Evolutionary conservation across 2,113 vertebrate species (phyloP).

Genomic region (Hippocampus abdominalis): DNA sequence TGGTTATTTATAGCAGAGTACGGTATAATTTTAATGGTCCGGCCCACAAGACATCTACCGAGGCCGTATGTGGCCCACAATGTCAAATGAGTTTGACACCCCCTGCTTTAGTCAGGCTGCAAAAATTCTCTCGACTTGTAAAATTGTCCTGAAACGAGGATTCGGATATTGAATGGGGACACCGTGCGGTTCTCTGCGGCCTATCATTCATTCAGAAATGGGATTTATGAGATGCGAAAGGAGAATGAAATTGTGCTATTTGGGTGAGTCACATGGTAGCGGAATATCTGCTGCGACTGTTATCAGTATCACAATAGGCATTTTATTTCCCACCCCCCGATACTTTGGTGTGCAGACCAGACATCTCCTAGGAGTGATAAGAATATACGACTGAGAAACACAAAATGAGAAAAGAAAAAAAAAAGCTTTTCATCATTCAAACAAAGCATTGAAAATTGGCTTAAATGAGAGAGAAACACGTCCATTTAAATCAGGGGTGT

Average conservation of each 20-base stretch:
- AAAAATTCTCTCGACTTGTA: slow-evolving; percentile 25
- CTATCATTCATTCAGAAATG: slow-evolving; percentile 24
- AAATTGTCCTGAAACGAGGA: slow-evolving; percentile 21
- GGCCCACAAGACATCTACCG: no score
- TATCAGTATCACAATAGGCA: neutral
- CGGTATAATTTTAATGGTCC: no score
- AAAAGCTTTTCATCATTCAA: neutral
- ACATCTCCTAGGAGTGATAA: no score
- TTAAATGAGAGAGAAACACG: slow-evolving; percentile 1
- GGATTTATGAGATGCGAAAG: neutral
- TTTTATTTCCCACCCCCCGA: no score
- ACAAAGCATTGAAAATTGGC: slow-evolving; percentile 5
- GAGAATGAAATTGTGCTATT: neutral
- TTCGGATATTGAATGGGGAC: slow-evolving; percentile 14
- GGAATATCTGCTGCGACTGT: neutral
- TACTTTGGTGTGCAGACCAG: neutral
- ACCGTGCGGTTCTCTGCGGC: neutral
- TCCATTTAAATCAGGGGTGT: slow-evolving; percentile 28
- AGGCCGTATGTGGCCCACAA: no score
- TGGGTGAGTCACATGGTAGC: neutral
- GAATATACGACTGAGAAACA: neutral
- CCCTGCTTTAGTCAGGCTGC: slow-evolving; percentile 6
- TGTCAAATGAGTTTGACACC: no score
- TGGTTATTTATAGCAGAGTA: no score
- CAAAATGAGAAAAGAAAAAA: neutral